Evolutionary conservation across 2,888 invertebrate species (phyloP), one percentile per base, ranked within the genome.

Genomic region (Cryptocheilus praepositus): DNA sequence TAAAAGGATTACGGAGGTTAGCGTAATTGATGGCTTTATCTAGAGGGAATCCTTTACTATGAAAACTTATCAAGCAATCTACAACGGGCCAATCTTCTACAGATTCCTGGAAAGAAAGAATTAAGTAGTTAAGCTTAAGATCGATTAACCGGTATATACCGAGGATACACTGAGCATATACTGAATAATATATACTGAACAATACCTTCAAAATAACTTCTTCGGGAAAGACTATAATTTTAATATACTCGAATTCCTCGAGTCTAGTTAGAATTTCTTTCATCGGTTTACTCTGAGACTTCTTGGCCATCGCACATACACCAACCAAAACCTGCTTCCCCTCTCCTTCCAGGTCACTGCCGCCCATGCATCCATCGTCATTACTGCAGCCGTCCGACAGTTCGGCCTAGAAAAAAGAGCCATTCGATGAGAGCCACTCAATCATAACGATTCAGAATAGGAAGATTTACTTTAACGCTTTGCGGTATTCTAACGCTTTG

Each of bases 301-400:
- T 99, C 90, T 99, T 99, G 85, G 96, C 95, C 99, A 99, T 99
- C 79, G 99, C 99, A 91, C 99, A 99, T 69, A 99, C 95, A 73
- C 99, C 99, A 83, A 99, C 98, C 88, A 98, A 92, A 82, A 99
- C 97, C 86, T 98, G 96, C 89, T 96, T 96, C 83, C 94, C 95
- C 87, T 89, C 89, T 56, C 90, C 91, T 71, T 91, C 91, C 86
- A 89, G 83, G 71, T 90, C 91, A 76, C 88, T 88, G 64, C 88
- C 88, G 25, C 83, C 89, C 83, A 90, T 83, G 62, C 89, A 88
- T 77, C 89, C 90, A 85, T 89, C 90, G 71, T 91, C 90, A 86
- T 94, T 95, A 70, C 91, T 86, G 83, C 92, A 94, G 87, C 94
- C 90, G 87, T 95, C 95, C 89, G 89, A 86, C 83, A 95, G 92